A percentile compares a stretch with the other conserved stretches of the same genome.
These are phyloP conservation scores for Calcarius ornatus DNA, from an alignment of 2,113 vertebrate genomes.

Conservation along the genomic window DNA sequence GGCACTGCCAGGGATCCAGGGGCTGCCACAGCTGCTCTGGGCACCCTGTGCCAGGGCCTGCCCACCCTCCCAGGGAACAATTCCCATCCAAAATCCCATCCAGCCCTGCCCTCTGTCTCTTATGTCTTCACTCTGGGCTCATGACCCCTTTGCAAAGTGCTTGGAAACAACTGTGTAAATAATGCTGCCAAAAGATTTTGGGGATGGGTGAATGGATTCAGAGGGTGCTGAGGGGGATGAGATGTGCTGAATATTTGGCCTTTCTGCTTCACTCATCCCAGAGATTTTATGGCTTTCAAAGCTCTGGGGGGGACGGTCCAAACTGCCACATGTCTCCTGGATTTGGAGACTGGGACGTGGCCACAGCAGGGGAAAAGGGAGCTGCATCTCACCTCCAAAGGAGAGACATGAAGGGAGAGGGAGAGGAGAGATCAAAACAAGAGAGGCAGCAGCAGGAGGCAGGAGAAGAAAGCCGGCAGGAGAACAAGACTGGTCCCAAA, in stretches of 20 bases:
- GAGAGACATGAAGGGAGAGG: background rate
- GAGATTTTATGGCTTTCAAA: background rate
- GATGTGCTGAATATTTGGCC: background rate
- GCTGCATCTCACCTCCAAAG: background rate
- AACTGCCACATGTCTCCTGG: rapidly evolving
- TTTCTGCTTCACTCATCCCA: background rate
- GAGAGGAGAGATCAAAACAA: constrained; percentile 29
- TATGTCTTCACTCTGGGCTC: background rate
- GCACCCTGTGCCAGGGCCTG: background rate
- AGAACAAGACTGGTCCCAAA: constrained; percentile 15
- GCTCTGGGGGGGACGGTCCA: background rate
- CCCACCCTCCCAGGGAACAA: rapidly evolving
- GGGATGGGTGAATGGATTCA: background rate
- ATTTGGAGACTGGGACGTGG: background rate
- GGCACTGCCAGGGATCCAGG: background rate
- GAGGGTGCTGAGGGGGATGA: background rate
- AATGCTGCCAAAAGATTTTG: background rate
- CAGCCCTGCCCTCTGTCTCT: rapidly evolving
- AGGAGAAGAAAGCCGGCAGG: background rate
- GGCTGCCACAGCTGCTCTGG: background rate
- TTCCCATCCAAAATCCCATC: background rate
- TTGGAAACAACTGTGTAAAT: background rate
- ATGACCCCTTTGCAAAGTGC: rapidly evolving
- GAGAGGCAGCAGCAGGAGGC: constrained; percentile 1
- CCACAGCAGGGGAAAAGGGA: background rate